A percentile compares a stretch with the other conserved stretches of the same genome.
Evolutionary conservation across 2,888 invertebrate genomes (phyloP).

Genomic region (Anagyrus pseudococci): DNA sequence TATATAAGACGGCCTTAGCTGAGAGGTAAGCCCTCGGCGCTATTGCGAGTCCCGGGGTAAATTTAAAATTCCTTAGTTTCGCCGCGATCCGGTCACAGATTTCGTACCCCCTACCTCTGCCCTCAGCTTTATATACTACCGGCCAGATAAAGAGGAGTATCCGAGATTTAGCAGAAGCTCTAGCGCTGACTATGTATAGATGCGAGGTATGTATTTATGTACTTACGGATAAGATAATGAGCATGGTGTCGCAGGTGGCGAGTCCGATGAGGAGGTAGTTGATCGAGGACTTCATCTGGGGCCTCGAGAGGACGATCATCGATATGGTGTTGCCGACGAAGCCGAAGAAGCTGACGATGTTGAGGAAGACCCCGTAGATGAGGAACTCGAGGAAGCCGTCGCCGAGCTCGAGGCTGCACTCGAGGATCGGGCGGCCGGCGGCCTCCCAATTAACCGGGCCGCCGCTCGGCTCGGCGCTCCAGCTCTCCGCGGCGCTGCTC

Average conservation of each 20-base stretch:
- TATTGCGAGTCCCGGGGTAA: too few relatives aligned
- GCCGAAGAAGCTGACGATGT: slow-evolving; percentile 81
- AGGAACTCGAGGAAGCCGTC: slow-evolving; percentile 76
- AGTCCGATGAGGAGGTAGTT: slow-evolving; percentile 93
- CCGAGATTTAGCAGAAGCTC: too few relatives aligned
- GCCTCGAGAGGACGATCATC: slow-evolving; percentile 87
- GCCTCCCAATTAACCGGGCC: background rate
- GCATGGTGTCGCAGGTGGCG: slow-evolving; percentile 90
- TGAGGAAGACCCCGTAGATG: slow-evolving; percentile 82
- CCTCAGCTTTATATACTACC: too few relatives aligned
- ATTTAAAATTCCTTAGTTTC: too few relatives aligned
- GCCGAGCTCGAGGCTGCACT: slow-evolving; percentile 45
- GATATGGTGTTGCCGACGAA: slow-evolving; percentile 90
- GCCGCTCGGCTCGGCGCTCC: slow-evolving; percentile 1
- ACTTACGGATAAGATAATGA: slow-evolving; percentile 79
- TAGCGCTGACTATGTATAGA: too few relatives aligned
- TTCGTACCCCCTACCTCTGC: too few relatives aligned
- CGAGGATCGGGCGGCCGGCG: background rate
- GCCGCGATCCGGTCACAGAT: too few relatives aligned
- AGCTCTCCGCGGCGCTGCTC: background rate
- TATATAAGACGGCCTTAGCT: too few relatives aligned
- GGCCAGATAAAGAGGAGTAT: too few relatives aligned
- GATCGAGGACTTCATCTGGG: slow-evolving; percentile 95
- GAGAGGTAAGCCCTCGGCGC: too few relatives aligned
- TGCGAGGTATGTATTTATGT: too few relatives aligned